Evolutionary conservation across 53 echinoderm and acorn worm species (phyloP), one percentile per base, ranked within the genome.

Genomic region (Echinarachnius parma): DNA sequence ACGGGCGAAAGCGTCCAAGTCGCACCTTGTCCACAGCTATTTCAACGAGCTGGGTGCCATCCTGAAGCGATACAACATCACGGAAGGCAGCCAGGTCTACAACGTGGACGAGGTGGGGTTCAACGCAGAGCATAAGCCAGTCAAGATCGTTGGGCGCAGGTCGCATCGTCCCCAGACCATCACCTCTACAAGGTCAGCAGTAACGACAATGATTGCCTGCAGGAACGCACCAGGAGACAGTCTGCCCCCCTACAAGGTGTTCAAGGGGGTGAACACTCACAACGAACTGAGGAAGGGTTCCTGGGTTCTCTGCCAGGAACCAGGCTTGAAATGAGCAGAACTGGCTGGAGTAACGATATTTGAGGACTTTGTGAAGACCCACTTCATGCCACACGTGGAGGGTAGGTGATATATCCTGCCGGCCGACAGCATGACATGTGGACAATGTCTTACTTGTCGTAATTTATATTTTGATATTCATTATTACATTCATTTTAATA

Each of bases 211-310:
- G 48, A 50, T 50, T 32, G 67, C 67, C 5, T 67, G 67, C 14
- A 52, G 67, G 19, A 67, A 67, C 16, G 67, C 33, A 18, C 49
- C 67, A 31, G 67, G 67, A 20, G 67, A 67, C 31, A 31, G 31
- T 14, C 31, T 67, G 5, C 52, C 67, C 9, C 67, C 49, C 5
- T 67, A 48, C 31, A 20, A 48, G 2, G 18, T 67, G 2, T 49
- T 48, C 48, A 67, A 67, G 21, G 67, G 67, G 9, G 18, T 28
- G 48, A 36, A 67, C 11, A 10, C 4, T 33, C 15, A n/a, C 29
- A 50, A 67, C 22, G n/a, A n/a, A 1, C 21, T 49, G 3, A 4
- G 32, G 31, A 32, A 67, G 49, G 67, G 67, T 1, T 48, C 21
- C n/a, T n/a, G n/a, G n/a, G n/a, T n/a, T n/a, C n/a, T 2, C 50